Conservation (phyloP, 1,140 invertebrate genomes). For the Tribolium castaneum region DNA sequence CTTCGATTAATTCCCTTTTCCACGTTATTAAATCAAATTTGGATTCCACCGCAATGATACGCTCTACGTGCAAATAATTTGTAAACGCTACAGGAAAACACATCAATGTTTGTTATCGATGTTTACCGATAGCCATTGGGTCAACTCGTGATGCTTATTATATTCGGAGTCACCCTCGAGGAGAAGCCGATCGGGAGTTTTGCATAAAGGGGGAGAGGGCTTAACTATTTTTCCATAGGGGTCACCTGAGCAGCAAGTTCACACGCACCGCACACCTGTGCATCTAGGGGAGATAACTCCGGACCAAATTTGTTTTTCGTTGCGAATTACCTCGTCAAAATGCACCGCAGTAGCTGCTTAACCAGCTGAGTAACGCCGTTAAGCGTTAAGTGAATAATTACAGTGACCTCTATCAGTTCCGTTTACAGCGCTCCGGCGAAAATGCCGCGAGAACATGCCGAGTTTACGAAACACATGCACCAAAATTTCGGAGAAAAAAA, state of each 20-base stretch:
- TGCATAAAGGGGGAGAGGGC: neutral
- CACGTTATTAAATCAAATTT: neutral
- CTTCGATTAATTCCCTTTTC: neutral
- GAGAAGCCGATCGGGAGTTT: neutral
- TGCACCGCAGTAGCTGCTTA: neutral
- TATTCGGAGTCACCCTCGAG: neutral
- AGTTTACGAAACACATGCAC: no score
- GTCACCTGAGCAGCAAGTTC: slow-evolving; percentile 5
- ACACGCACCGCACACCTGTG: slow-evolving; percentile 11
- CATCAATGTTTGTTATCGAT: neutral
- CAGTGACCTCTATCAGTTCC: slow-evolving; percentile 38
- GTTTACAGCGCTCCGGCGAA: neutral
- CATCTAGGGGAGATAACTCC: neutral
- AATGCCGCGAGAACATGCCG: neutral
- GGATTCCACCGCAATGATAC: neutral
- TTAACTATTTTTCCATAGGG: neutral
- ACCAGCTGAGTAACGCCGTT: slow-evolving; percentile 37
- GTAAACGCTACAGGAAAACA: neutral
- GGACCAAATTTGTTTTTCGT: neutral
- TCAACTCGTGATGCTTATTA: neutral
- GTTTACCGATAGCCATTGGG: neutral
- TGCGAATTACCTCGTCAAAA: neutral
- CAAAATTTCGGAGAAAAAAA: no score
- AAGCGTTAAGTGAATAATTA: slow-evolving; percentile 39
- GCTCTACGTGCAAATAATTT: neutral